Evolutionary conservation across 2,113 vertebrate genomes (phyloP), one percentile per base, ranked within the genome.

Genomic region (Conger conger): DNA sequence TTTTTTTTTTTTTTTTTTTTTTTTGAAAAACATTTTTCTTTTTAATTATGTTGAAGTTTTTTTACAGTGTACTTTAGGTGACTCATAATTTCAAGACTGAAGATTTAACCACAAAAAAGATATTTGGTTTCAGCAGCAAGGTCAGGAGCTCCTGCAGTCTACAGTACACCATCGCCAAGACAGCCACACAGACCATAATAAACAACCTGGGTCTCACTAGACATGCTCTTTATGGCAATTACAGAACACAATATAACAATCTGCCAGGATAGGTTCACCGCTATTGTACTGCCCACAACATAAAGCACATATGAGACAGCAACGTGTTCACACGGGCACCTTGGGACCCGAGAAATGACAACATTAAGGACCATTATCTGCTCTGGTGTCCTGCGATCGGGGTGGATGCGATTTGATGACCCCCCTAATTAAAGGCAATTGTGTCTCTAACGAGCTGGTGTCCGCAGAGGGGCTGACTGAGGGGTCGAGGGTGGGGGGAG

Each of bases 51-150:
- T n/a, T n/a, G n/a, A n/a, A n/a, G n/a, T n/a, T n/a, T n/a, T n/a
- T n/a, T n/a, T n/a, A n/a, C n/a, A n/a, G n/a, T n/a, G n/a, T n/a
- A n/a, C n/a, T n/a, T n/a, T n/a, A n/a, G n/a, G n/a, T n/a, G n/a
- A n/a, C n/a, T n/a, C n/a, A n/a, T n/a, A n/a, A n/a, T n/a, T n/a
- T n/a, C n/a, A n/a, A 86, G 76, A 80, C 60, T 54, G 23, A 33
- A 16, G n/a, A 33, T 33, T 73, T 30, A 63, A 1, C 57, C n/a
- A n/a, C n/a, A 73, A 42, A 42, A 42, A 42, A 42, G 40, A 42
- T 9, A 42, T 6, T 73, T n/a, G 23, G 27, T 78, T 88, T 88
- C 88, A 90, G 87, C 78, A 90, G 85, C 90, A 89, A 6, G 85
- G 85, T 87, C 42, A 85, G 81, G 27, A 83, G 81, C 13, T 85